Percentiles rank a stretch among this genome's conserved stretches.
Conservation (phyloP, 2,113 vertebrate genomes). For the Uropsilus gracilis region DNA sequence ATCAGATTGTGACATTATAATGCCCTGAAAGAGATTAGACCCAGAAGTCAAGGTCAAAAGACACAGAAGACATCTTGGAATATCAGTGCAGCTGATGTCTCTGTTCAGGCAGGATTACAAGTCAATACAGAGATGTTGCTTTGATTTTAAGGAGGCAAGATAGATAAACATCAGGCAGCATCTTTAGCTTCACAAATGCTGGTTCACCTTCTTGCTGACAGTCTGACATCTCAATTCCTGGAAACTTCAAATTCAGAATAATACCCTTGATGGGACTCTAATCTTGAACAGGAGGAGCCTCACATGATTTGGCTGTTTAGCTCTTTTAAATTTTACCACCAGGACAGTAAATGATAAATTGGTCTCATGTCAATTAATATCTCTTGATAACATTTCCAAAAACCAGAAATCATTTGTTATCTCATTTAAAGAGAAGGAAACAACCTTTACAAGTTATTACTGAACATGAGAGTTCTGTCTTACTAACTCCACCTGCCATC, state of each 20-base stretch:
- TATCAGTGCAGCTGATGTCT: constrained; percentile 78
- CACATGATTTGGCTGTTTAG: constrained; percentile 70
- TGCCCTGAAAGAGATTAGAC: background rate
- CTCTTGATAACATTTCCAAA: constrained; percentile 51
- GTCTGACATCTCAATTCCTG: constrained; percentile 68
- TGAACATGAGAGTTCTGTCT: constrained; percentile 53
- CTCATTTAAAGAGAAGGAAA: constrained; percentile 63
- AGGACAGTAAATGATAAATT: constrained; percentile 11
- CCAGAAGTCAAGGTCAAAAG: background rate
- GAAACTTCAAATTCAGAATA: constrained; percentile 74
- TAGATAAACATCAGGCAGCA: constrained; percentile 76
- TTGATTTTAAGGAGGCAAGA: constrained; percentile 80
- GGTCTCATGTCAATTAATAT: constrained; percentile 53
- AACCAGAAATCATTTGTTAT: constrained; percentile 65
- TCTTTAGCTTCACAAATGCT: constrained; percentile 75
- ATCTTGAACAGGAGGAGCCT: constrained; percentile 75
- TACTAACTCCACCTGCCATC: constrained; percentile 62
- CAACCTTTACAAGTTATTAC: constrained; percentile 70
- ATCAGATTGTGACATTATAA: background rate
- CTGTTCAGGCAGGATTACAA: constrained; percentile 81
- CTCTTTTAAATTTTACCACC: background rate
- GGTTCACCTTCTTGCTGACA: constrained; percentile 74
- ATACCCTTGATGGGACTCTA: constrained; percentile 76
- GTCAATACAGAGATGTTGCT: constrained; percentile 80
- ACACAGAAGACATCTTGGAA: constrained; percentile 67